Percentiles rank a stretch among this genome's conserved stretches.
These are phyloP conservation scores for Cataglyphis altisquamis DNA, from an alignment of 2,888 invertebrate genomes.

Conservation along the genomic window DNA sequence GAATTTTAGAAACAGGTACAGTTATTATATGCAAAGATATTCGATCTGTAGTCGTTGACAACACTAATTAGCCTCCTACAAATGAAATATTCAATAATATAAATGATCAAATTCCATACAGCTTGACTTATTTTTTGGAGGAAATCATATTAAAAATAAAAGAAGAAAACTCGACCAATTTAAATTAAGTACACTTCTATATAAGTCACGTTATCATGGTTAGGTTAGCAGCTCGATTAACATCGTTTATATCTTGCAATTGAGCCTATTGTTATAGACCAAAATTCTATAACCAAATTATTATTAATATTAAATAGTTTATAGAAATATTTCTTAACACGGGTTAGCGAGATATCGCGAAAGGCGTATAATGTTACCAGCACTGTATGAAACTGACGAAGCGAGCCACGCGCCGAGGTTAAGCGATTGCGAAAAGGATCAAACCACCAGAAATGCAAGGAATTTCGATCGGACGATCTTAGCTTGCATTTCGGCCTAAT, in stretches of 20 bases:
- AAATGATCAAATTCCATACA: background rate
- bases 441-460: no score
- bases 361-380: no score
- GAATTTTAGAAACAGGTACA: slow-evolving; percentile 3
- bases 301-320: no score
- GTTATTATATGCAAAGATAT: background rate
- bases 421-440: no score
- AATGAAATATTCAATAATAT: slow-evolving; percentile 1
- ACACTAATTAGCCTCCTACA: background rate
- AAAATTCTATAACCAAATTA: no score
- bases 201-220: background rate
- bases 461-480: no score
- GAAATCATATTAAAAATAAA: background rate
- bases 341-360: no score
- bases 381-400: no score
- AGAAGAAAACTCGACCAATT: background rate
- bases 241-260: background rate
- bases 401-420: no score
- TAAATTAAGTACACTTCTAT: background rate
- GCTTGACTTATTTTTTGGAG: background rate
- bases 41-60: background rate
- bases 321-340: no score
- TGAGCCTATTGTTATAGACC: background rate
- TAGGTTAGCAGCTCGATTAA: background rate
- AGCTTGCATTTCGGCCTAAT: no score